Percentiles rank a stretch among this genome's conserved stretches.
Conservation (phyloP, 2,888 invertebrate genomes). For the Colostygia pectinataria region DNA sequence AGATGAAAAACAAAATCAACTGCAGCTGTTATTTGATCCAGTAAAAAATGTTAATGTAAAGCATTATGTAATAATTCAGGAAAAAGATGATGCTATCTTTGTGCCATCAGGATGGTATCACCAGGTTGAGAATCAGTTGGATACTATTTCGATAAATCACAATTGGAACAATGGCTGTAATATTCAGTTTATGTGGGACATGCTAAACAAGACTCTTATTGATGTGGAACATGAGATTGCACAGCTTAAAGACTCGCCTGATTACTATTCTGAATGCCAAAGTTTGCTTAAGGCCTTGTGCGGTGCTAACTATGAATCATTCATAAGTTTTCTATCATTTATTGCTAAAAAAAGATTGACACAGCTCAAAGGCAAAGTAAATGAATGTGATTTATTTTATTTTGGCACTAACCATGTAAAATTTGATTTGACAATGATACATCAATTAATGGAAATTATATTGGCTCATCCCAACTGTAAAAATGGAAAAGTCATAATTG, state of each 20-base stretch:
- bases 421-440: constrained; percentile 59
- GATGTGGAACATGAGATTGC: constrained; percentile 90
- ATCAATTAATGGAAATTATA: constrained; percentile 20
- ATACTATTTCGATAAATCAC: constrained; percentile 98
- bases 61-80: constrained; percentile 89
- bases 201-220: constrained; percentile 84
- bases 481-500: constrained; percentile 4
- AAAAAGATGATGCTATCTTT: constrained; percentile 94
- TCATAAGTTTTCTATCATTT: constrained; percentile 85
- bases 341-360: constrained; percentile 84
- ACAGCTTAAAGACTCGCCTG: constrained; percentile 87
- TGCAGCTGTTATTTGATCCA: constrained; percentile 78
- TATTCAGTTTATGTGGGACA: constrained; percentile 87
- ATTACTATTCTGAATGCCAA: constrained; percentile 91
- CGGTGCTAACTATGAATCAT: constrained; percentile 89
- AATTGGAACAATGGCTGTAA: constrained; percentile 98
- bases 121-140: constrained; percentile 96
- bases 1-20: constrained; percentile 86
- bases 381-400: constrained; percentile 63
- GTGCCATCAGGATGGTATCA: constrained; percentile 99
- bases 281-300: constrained; percentile 88
- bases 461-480: constrained; percentile 17
- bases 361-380: constrained; percentile 61
- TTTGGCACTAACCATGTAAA: constrained; percentile 62
- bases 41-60: constrained; percentile 47